Conservation (phyloP, 30 jellyfish, hydroid and myxozoan species). For the Cassiopea andromeda region DNA sequence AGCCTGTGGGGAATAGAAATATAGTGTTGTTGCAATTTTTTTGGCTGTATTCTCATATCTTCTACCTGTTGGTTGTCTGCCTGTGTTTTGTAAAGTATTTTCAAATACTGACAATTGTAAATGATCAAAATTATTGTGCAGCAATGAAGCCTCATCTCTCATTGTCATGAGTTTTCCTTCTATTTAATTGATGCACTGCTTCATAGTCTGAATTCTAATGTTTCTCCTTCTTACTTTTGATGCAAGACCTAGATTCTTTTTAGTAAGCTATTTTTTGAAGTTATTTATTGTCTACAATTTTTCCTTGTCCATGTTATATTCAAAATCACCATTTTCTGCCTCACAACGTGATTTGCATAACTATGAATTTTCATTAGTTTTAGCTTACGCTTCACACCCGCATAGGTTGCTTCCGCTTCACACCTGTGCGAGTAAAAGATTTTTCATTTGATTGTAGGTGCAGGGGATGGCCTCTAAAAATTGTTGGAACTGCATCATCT, state of each 20-base stretch:
- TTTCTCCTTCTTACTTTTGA: conserved; percentile 14
- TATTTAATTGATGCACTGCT: background rate
- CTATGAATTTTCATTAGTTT: background rate
- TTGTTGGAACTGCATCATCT: background rate
- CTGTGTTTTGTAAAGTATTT: conserved; percentile 48
- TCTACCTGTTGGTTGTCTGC: conserved; percentile 20
- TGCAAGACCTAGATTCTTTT: background rate
- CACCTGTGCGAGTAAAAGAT: background rate
- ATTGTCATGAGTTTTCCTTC: background rate
- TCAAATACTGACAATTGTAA: conserved; percentile 35
- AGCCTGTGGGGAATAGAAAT: conserved; percentile 51
- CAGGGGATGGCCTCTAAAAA: background rate
- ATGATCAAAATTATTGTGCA: conserved; percentile 15
- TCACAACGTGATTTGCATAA: background rate
- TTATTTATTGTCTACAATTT: background rate
- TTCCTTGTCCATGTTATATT: background rate
- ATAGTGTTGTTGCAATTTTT: conserved; percentile 31
- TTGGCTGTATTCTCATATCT: conserved; percentile 13
- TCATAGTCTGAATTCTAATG: background rate
- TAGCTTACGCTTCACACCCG: background rate
- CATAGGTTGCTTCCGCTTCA: background rate
- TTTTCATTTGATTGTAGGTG: background rate
- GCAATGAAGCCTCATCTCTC: background rate
- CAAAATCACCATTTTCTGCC: background rate
- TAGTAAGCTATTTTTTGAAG: background rate